These are phyloP conservation scores for fruit fly (Drosophila melanogaster) DNA, from an alignment of 1,140 invertebrate genomes.

Conservation along the genomic window Release_6_plus_ISO1_MT NT_033779.5:19513001-19513500, in stretches of 20 bases:
- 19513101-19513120: slow-evolving; percentile 85
- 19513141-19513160: slow-evolving; percentile 88
- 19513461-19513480: slow-evolving; percentile 92
- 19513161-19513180: slow-evolving; percentile 92
- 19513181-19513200: slow-evolving; percentile 88
- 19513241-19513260: slow-evolving; percentile 89
- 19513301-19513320: slow-evolving; percentile 89
- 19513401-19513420: slow-evolving; percentile 96
- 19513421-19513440: slow-evolving; percentile 96
- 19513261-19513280: no score
- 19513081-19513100: slow-evolving; percentile 59
- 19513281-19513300: background rate
- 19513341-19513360: slow-evolving; percentile 97
- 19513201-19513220: slow-evolving; percentile 80
- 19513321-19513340: slow-evolving; percentile 97
- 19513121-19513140: slow-evolving; percentile 86
- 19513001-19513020: no score
- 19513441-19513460: slow-evolving; percentile 97
- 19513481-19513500: slow-evolving; percentile 98
- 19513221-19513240: slow-evolving; percentile 88
- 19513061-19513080: slow-evolving; percentile 46
- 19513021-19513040: background rate
- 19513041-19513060: slow-evolving; percentile 4
- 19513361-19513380: slow-evolving; percentile 96
- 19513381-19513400: slow-evolving; percentile 99